A percentile compares a stretch with the other conserved stretches of the same genome.
These are phyloP conservation scores for Drosophila dives DNA, from an alignment of 2,888 invertebrate genomes.

Conservation along the genomic window DNA sequence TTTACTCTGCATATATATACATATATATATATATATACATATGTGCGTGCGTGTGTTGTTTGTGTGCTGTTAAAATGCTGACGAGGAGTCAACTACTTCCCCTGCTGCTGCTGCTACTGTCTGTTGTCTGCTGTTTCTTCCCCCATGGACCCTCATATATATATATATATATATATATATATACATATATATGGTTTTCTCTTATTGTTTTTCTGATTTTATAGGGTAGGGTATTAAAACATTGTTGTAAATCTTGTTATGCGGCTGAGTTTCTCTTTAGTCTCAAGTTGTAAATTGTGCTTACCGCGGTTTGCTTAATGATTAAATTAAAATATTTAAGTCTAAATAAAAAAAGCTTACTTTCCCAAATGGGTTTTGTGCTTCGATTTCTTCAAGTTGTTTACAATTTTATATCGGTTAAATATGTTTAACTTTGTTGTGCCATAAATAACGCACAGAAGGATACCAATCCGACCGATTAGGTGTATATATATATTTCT, in stretches of 20 bases:
- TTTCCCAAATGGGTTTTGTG: background rate
- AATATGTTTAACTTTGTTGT: background rate
- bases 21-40: background rate
- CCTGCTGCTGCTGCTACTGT: background rate
- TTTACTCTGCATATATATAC: constrained; percentile 2
- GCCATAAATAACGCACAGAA: no score
- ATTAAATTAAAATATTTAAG: background rate
- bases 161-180: background rate
- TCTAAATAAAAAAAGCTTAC: background rate
- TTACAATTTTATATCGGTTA: background rate
- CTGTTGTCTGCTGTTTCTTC: constrained; percentile 2
- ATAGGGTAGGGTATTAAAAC: constrained; percentile 4
- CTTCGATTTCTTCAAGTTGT: background rate
- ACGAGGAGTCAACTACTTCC: constrained; percentile 38
- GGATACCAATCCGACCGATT: no score
- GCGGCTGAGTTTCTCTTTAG: background rate
- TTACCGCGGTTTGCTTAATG: background rate
- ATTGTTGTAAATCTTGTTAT: background rate
- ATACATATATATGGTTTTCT: background rate
- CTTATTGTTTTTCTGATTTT: constrained; percentile 1
- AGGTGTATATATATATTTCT: no score
- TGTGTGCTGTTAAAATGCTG: constrained; percentile 48
- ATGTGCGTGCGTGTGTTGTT: constrained; percentile 8
- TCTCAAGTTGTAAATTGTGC: background rate
- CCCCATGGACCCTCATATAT: background rate